Base-by-base conservation (phyloP, 1,140 invertebrate genomes). In the Helicoverpa zea region DNA sequence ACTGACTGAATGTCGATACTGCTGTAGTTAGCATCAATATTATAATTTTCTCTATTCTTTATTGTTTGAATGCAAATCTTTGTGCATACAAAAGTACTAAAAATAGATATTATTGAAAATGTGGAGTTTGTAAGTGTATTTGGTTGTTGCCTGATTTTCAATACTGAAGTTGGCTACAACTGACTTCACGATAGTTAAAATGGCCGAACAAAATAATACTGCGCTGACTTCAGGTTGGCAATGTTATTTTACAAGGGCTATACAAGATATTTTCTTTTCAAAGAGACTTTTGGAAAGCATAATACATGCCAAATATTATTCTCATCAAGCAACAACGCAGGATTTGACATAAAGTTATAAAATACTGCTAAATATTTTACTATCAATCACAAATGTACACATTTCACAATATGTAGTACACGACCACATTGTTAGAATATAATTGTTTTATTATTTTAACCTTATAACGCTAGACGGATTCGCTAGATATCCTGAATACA, bases 341-440 rank as follows among this genome's bases (percentile, higher is more conserved):
- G 18, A 58, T 56, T n/a, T 16, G 52, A 9, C 35, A 7, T n/a
- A n/a, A n/a, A 16, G 4, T n/a, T n/a, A n/a, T n/a, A n/a, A 14
- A 56, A 58, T 9, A 18, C 56, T 58, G 12, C 16, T 18, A 58
- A 16, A 56, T 56, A n/a, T 16, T n/a, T 5, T 7, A 18, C 23
- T 23, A 23, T 11, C 35, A 49, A 66, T 66, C 63, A 66, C 63
- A 66, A 49, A 49, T 66, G 63, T 66, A 66, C 63, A 66, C 49
- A 66, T 66, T 66, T 66, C 9, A 12, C 13, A 66, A 66, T 49
- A 66, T 66, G 63, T 66, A 66, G 63, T 49, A 66, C 63, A 66
- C 2, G 11, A 66, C 63, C n/a, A 49, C 43, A 59, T 16, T 18
- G n/a, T 66, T 66, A 66, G 35, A 18, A 66, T 66, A 47, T 49